Base-by-base conservation (phyloP, 2,797 vertebrate species). In the Poecilia gillii region DNA sequence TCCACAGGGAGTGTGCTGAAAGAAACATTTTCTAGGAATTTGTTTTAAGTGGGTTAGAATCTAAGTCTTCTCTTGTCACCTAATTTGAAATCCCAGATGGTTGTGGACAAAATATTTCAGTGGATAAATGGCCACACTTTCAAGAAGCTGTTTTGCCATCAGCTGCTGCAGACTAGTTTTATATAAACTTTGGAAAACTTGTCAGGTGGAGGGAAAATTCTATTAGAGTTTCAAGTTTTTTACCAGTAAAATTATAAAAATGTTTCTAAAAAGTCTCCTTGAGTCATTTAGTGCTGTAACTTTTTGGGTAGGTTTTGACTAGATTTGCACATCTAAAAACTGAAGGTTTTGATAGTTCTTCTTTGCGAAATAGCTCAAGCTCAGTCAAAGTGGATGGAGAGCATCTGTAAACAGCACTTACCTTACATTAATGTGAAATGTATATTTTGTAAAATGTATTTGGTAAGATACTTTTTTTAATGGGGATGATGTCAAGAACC, bases 1-100 rank as follows among this genome's bases (percentile, higher is more conserved):
- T 66, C 16, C 14, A 6, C 47, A 74, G 57, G 43, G 73, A 28
- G 47, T 70, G 7, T 14, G 45, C 14, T 72, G 47, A 49, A 51
- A 64, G 20, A 78, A 76, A 78, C 84, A 78, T 72, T 78, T 49
- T 66, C 73, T 71, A 43, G 76, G 76, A 62, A 23, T 12, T 23
- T 66, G 7, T 36, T 31, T 64, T 64, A 23, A 66, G 33, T 66
- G 33, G 8, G 41, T 70, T n/a, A 71, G 11, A 14, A n/a, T 45
- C 13, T 16, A 6, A 43, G 41, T 45, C 12, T 16, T 71, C 25
- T 36, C 41, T 43, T 6, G 2, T n/a, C 68, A 43, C 5, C 41
- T 45, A 45, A 28, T 45, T 6, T 45, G 6, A 71, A 71, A 45
- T 71, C 13, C 25, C 25, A 2, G n/a, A 45, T 3, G 23, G 41